Base-by-base conservation (phyloP, 2,797 vertebrate species). In the Rhabdophis nuchalis region DNA sequence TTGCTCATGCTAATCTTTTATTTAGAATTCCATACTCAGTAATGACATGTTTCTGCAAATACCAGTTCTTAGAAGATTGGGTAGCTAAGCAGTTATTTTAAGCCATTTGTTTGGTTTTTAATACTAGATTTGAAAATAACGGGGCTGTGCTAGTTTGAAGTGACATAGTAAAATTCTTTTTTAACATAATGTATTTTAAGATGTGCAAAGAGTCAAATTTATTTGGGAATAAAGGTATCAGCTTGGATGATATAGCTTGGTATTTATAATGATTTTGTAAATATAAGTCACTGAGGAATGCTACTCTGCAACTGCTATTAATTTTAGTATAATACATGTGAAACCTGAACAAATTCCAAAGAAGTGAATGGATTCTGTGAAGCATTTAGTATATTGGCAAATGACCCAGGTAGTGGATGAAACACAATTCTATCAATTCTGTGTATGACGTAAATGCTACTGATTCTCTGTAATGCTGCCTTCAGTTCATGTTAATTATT, bases 1-100 rank as follows among this genome's bases (percentile, higher is more conserved):
- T 91, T 94, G 32, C 85, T 86, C 72, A 92, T 56, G 4, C 58
- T 92, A 92, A 56, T 91, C 89, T 93, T 77, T 77, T 60, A 94
- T 46, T 92, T 92, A 46, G 90, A 72, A 77, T 16, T 87, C 25
- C 87, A 93, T 61, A 25, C 52, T 53, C 57, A 88, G 89, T 91
- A 91, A 29, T 91, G 92, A 25, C 90, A 91, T 25, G 60, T 57
- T 27, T 86, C n/a, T 91, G 14, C 32, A 91, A 41, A 36, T 58
- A 50, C 11, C 52, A 92, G 89, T 87, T 77, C 0, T 9, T 46
- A 92, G 1, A 46, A 72, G 58, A 72, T 27, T 86, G 11, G 86
- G 60, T 90, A 32, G 52, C 50, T 93, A 14, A 36, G 64, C 52
- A 85, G 14, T 7, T 88, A 88, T 52, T 91, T 90, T 85, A 87